Evolutionary conservation across 2,888 invertebrate species (phyloP), one percentile per base, ranked within the genome.

Genomic region (Ornithoptera alexandrae): DNA sequence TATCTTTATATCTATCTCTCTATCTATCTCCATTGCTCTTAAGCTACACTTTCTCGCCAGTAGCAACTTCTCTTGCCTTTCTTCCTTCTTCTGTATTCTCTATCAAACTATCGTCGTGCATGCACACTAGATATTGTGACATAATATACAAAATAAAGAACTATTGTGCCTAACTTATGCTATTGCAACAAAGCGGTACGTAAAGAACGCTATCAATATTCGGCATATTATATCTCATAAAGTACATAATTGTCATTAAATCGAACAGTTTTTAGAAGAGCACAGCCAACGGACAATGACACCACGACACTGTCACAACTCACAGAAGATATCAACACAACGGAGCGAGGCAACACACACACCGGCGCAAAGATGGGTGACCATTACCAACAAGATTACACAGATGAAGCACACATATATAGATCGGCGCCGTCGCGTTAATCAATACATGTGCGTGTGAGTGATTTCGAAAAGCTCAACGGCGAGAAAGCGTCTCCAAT

Each of bases 361-460:
- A 87, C 80, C 79, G 83, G 82, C 80, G 83, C 74, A 74, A 75
- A 74, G 75, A 74, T 69, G 73, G 79, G 77, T 77, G 77, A 75
- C 74, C 72, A 73, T 59, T 72, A 72, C 74, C 81, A 78, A 75
- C 77, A 82, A 80, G 84, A 84, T 84, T 82, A 84, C 86, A 86
- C 84, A 79, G 80, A 81, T 79, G 88, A 86, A 85, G 87, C 88
- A 88, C 89, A 89, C 87, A 89, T 84, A 88, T 85, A 84, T 75
- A 86, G 86, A 88, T 86, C 86, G 87, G 87, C 89, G 91, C 89
- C 90, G 88, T 93, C 94, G 89, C 89, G 84, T 85, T 89, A 88
- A 90, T 94, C 94, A 94, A 93, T 94, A 94, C 94, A 94, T 94
- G 94, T 94, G 94, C 92, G 92, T 94, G 94, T 94, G 94, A 94